Percentiles rank a stretch among this genome's conserved stretches.
Conservation (phyloP, 2,797 vertebrate species). For the Rhynchotus rufescens region DNA sequence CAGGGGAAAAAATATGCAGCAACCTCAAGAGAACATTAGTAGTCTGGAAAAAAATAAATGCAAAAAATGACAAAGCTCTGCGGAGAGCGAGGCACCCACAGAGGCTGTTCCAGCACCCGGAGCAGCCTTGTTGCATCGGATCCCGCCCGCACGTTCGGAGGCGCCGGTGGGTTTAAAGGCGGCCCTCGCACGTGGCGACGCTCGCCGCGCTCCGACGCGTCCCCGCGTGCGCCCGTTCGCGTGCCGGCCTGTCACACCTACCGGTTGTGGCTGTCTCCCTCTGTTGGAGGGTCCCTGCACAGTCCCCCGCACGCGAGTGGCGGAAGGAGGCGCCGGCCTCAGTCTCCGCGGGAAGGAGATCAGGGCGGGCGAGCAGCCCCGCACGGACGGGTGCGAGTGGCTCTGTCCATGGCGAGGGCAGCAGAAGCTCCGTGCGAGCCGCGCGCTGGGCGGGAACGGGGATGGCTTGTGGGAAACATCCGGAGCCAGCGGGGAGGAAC, state of each 20-base stretch:
- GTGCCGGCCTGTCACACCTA: no score
- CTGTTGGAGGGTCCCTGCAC: not conserved
- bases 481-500: not conserved
- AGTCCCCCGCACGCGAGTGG: not conserved
- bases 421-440: not conserved
- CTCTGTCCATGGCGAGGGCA: not conserved
- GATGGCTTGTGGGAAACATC: not conserved
- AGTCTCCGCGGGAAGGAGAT: no score
- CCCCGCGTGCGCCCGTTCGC: not conserved
- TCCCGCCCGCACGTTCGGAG: not conserved
- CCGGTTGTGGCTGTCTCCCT: not conserved
- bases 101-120: not conserved
- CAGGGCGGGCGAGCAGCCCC: not conserved
- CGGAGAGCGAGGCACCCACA: not conserved
- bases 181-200: rapidly evolving
- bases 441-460: not conserved
- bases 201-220: not conserved
- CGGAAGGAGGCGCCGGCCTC: not conserved
- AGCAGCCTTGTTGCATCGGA: no score
- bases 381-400: not conserved
- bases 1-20: conserved; percentile 7
- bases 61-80: not conserved
- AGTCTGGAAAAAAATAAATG: conserved; percentile 15
- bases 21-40: conserved; percentile 35
- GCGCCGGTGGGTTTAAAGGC: rapidly evolving